Evolutionary conservation across 1,140 invertebrate genomes (phyloP).

Genomic region (Babylonia areolata): DNA sequence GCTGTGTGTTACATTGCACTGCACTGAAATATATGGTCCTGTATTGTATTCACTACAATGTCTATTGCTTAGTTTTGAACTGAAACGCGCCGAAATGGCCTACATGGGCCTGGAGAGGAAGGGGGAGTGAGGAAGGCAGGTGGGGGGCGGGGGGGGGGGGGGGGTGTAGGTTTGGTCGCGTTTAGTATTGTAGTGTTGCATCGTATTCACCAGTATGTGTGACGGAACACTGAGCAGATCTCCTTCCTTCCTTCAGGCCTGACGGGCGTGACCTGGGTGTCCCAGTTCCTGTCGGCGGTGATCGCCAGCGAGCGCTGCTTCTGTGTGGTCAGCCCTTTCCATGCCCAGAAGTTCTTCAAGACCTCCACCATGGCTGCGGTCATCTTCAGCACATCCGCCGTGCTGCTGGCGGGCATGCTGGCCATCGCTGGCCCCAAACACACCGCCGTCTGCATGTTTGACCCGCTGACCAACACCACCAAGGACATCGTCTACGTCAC

Average conservation of each 20-base stretch:
- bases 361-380: conserved; percentile 19
- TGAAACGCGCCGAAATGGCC: too few relatives aligned
- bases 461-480: conserved; percentile 13
- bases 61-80: too few relatives aligned
- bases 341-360: conserved; percentile 21
- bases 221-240: too few relatives aligned
- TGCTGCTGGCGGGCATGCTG: conserved; percentile 1
- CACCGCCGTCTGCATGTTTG: conserved; percentile 29
- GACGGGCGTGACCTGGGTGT: conserved; percentile 22
- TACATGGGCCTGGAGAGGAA: too few relatives aligned
- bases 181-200: too few relatives aligned
- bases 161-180: too few relatives aligned
- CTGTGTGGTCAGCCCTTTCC: conserved; percentile 25
- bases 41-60: too few relatives aligned
- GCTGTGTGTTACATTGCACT: too few relatives aligned
- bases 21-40: too few relatives aligned
- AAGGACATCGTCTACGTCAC: conserved; percentile 31
- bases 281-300: conserved; percentile 25
- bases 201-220: too few relatives aligned
- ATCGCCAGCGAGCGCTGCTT: conserved; percentile 25
- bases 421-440: conserved; percentile 27
- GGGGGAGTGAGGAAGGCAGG: too few relatives aligned
- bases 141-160: too few relatives aligned
- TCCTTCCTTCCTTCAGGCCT: conserved; percentile 15
- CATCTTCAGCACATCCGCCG: neutral